Conservation (phyloP, 2,113 vertebrate genomes). For the Albula goreensis region DNA sequence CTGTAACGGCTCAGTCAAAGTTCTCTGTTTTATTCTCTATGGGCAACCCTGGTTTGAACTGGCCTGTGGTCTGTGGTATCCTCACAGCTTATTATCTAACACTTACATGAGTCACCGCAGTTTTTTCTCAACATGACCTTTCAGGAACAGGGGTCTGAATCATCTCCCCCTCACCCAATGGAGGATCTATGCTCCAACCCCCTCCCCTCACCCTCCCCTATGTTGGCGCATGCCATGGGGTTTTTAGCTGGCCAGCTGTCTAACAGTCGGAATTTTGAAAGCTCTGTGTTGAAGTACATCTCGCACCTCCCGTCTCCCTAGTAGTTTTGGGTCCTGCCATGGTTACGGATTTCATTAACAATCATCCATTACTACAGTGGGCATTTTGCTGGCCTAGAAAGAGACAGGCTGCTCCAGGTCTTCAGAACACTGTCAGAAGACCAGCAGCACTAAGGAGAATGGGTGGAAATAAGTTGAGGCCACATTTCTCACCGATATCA, state of each 20-base stretch:
- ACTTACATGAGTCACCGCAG: conserved; percentile 47
- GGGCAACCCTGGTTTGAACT: neutral
- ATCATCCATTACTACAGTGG: no score
- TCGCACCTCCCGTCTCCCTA: conserved; percentile 35
- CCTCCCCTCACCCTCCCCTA: conserved; percentile 22
- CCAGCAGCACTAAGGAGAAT: no score
- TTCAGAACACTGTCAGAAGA: no score
- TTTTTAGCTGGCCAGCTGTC: conserved; percentile 59
- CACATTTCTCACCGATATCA: no score
- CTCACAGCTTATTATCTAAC: neutral
- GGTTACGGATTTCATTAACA: no score
- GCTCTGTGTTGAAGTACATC: conserved; percentile 45
- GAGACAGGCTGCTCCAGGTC: no score
- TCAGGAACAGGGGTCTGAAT: neutral
- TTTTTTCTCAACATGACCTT: conserved; percentile 56
- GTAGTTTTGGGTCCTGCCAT: neutral
- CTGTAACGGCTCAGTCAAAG: no score
- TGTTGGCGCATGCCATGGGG: conserved; percentile 37
- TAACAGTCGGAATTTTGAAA: conserved; percentile 28
- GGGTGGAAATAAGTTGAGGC: no score
- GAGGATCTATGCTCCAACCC: conserved; percentile 30
- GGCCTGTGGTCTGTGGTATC: neutral
- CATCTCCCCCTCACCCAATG: conserved; percentile 33
- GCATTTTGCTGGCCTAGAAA: no score
- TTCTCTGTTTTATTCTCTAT: neutral